Evolutionary conservation across 2,888 invertebrate species (phyloP).

Genomic region (Drosophila macrothrix): DNA sequence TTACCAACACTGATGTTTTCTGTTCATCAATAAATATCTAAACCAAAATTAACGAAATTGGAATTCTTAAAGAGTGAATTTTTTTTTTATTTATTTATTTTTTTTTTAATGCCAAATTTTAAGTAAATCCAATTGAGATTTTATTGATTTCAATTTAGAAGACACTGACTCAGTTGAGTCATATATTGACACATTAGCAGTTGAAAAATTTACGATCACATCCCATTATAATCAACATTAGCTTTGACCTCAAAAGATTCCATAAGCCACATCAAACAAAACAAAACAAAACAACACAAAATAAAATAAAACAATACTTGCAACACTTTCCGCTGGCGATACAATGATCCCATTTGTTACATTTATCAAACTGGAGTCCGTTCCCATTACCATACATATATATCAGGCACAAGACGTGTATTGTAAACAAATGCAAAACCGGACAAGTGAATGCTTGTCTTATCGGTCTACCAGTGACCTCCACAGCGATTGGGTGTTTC

Average conservation of each 20-base stretch:
- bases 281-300: not conserved
- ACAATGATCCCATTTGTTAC: constrained; percentile 55
- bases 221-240: constrained; percentile 48
- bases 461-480: constrained; percentile 67
- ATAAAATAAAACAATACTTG: constrained; percentile 42
- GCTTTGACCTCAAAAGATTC: constrained; percentile 69
- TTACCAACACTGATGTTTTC: not conserved
- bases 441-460: constrained; percentile 47
- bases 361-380: constrained; percentile 64
- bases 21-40: not conserved
- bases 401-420: constrained; percentile 18
- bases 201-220: constrained; percentile 24
- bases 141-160: not conserved
- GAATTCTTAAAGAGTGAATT: not conserved
- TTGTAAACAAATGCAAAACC: constrained; percentile 51
- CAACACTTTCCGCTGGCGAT: constrained; percentile 58
- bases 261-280: not conserved
- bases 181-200: constrained; percentile 35
- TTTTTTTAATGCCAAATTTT: no score
- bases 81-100: not conserved
- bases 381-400: constrained; percentile 40
- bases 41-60: not conserved
- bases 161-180: not conserved
- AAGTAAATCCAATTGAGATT: not conserved
- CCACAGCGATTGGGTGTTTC: constrained; percentile 32